Evolutionary conservation across 2,113 vertebrate genomes (phyloP).

Genomic region (Neofelis nebulosa): DNA sequence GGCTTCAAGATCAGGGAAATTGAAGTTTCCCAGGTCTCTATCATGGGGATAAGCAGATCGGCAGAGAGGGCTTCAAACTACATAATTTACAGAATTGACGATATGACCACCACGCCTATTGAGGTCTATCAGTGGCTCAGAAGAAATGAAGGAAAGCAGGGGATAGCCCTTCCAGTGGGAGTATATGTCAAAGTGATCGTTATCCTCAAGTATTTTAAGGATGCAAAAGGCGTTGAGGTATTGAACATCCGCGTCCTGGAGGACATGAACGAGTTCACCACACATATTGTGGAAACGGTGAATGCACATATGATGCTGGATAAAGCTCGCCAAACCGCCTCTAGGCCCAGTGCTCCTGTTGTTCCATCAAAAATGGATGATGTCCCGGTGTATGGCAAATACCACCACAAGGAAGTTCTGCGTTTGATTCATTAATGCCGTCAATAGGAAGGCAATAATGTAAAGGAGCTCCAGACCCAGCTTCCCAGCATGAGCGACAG

Average conservation of each 20-base stretch:
- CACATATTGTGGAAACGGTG: conserved; percentile 91
- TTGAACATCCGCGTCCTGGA: conserved; percentile 87
- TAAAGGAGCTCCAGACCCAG: not conserved
- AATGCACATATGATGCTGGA: conserved; percentile 87
- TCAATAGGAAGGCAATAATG: not conserved
- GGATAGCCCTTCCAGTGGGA: not conserved
- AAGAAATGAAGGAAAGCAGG: not conserved
- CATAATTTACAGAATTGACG: not conserved
- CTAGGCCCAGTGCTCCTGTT: conserved; percentile 52
- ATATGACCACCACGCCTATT: not conserved
- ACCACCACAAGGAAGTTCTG: not conserved
- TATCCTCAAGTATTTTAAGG: not conserved
- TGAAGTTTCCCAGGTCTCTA: not conserved
- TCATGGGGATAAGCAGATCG: not conserved
- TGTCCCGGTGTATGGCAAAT: fast-evolving
- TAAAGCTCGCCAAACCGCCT: conserved; percentile 70
- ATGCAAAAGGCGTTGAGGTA: not conserved
- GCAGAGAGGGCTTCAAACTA: not conserved
- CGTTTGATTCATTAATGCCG: not conserved
- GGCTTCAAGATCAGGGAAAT: not conserved
- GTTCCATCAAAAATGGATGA: not conserved
- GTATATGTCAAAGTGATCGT: conserved; percentile 20
- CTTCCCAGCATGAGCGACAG: not conserved
- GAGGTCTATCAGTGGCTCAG: not conserved
- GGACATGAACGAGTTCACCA: conserved; percentile 93